Evolutionary conservation across 1,140 invertebrate species (phyloP), one percentile per base, ranked within the genome.

Genomic region (Reticulitermes speratus): DNA sequence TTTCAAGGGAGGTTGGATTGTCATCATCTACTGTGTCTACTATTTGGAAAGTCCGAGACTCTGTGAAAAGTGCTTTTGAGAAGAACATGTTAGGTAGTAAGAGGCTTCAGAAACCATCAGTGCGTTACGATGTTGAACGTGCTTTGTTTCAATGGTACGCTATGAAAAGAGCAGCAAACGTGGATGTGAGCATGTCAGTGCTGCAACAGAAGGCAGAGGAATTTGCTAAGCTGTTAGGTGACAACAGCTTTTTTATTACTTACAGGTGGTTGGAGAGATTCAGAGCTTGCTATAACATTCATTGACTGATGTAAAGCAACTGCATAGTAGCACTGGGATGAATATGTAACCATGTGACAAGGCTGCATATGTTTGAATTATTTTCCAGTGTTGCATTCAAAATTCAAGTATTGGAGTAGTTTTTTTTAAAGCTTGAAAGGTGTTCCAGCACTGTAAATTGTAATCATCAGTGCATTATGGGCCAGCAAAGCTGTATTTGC

Each of bases 61-160:
- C 25, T 75, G n/a, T 75, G 25, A 75, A 75, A 75, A 75, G 65
- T 30, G 65, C 65, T 14, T 75, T 2, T 75, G 65, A 75, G 65
- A 75, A 75, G n/a, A 75, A 75, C 65, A 75, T 75, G 65, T 75
- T 75, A 25, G 25, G 65, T 16, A 75, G 65, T 75, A 75, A 75
- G 65, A 75, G 65, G n/a, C 65, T 75, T n/a, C 65, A 30, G n/a
- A 30, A 25, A 75, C 25, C 65, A 8, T 6, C 25, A 75, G 65
- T 75, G 65, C 7, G n/a, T 30, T 75, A 30, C 14, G 65, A 75
- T 30, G 65, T 75, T 25, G 65, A 75, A 14, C 14, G 9, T 75
- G 65, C 25, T n/a, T 75, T 75, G 65, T 11, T 75, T 75, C 65
- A 9, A 14, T 75, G 65, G 65, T 75, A 30, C n/a, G 14, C 5